Percentiles rank a stretch among this genome's conserved stretches.
Evolutionary conservation across 2,113 vertebrate species (phyloP).

Genomic region (Poeciliopsis occidentalis): DNA sequence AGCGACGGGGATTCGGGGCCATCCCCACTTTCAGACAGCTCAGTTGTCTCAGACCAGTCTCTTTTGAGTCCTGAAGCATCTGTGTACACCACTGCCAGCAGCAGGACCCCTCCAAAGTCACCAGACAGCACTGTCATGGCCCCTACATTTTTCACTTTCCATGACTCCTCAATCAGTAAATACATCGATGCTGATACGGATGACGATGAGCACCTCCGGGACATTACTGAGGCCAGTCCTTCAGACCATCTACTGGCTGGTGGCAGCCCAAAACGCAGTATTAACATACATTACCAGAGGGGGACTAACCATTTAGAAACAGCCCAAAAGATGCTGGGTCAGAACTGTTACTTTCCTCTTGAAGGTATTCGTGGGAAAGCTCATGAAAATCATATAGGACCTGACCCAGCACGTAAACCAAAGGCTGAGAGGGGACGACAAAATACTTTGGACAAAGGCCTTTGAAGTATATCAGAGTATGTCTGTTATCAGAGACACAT

Average conservation of each 20-base stretch:
- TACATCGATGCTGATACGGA: slow-evolving; percentile 98
- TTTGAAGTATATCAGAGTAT: slow-evolving; percentile 87
- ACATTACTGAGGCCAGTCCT: slow-evolving; percentile 86
- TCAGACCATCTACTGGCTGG: slow-evolving; percentile 82
- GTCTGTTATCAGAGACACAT: slow-evolving; percentile 29
- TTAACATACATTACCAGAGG: slow-evolving; percentile 85
- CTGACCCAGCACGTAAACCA: slow-evolving; percentile 85
- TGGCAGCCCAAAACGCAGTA: slow-evolving; percentile 85
- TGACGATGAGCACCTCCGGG: slow-evolving; percentile 93
- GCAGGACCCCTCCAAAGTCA: slow-evolving; percentile 90
- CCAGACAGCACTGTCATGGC: slow-evolving; percentile 83
- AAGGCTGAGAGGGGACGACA: slow-evolving; percentile 86
- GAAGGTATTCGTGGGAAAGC: slow-evolving; percentile 79
- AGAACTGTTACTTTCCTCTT: slow-evolving; percentile 92
- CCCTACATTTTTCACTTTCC: slow-evolving; percentile 92
- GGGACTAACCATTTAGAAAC: slow-evolving; percentile 86
- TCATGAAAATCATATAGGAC: slow-evolving; percentile 92
- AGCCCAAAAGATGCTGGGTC: slow-evolving; percentile 86
- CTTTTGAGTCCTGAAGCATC: slow-evolving; percentile 91
- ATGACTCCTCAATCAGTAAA: slow-evolving; percentile 93
- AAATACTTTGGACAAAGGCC: slow-evolving; percentile 85
- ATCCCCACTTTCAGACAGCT: slow-evolving; percentile 82
- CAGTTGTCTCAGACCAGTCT: slow-evolving; percentile 86
- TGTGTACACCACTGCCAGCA: slow-evolving; percentile 93
- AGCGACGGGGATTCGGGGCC: slow-evolving; percentile 77